Evolutionary conservation across 2,113 vertebrate species (phyloP), one percentile per base, ranked within the genome.

Genomic region (Mormyrus iriodes): DNA sequence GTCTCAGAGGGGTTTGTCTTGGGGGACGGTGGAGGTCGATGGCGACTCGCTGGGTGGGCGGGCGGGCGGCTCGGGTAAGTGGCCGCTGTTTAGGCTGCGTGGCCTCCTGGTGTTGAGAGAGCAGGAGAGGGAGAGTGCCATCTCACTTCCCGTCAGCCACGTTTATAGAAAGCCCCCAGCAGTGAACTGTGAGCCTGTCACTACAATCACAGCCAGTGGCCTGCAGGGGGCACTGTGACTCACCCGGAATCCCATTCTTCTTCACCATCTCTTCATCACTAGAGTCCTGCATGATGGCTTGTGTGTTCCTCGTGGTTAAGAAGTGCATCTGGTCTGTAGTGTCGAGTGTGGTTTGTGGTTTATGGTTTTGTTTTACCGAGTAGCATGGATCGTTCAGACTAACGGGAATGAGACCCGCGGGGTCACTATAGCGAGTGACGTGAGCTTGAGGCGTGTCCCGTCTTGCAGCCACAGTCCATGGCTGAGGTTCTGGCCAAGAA

Each of bases 401-500:
- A 35, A 52, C 6, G 19, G n/a, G n/a, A 42, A 53, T 79, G 27
- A 86, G 24, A 2, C 44, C 83, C 13, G 44, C 2, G 73, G 8
- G 27, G 65, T 79, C 4, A 3, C 39, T 0, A 39, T n/a, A 27
- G 15, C 7, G 76, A n/a, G 19, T 83, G 49, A 24, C 7, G 51
- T 1, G 12, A 21, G 85, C 48, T 1, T 55, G n/a, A 53, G 85
- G 21, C 46, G 15, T 55, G 48, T 53, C 85, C 82, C 51, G 0
- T 27, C 15, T 91, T 92, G 90, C 92, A 96, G 95, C 95, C 94
- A 7, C 93, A 99, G 95, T 99, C 98, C 84, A 99, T 99, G 97
- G 86, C 98, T 87, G 98, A 99, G 94, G 99, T 99, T 8, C 95
- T 99, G 51, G 99, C 98, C 24, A 99, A 99, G 92, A 99, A 99